phyloP scores from a whole-genome alignment of 2,113 vertebrate species.

The Felis chaus region DNA sequence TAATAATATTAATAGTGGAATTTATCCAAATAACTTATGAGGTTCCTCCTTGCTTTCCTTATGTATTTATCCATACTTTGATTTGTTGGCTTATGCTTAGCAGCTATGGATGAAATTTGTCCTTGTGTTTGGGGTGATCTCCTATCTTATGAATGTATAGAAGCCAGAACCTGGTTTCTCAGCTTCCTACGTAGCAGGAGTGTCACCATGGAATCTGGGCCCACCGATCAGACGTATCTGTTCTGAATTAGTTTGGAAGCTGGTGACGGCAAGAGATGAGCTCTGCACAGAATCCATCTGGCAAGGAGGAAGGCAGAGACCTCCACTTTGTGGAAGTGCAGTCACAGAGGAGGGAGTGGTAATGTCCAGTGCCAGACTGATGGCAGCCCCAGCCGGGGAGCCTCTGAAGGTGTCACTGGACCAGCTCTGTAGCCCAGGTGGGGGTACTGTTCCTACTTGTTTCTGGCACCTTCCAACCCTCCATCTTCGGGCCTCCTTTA shows the following conservation, averaged over 20 bases:
- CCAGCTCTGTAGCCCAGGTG: background rate
- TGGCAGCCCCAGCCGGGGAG: fast-evolving
- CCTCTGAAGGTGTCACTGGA: background rate
- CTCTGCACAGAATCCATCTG: background rate
- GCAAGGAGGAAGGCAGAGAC: background rate
- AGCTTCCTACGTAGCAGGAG: background rate
- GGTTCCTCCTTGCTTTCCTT: background rate
- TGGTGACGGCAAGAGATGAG: background rate
- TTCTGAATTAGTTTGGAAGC: background rate
- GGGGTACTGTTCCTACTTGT: background rate
- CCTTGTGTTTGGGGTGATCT: background rate
- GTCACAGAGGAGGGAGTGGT: background rate
- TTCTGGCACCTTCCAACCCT: background rate
- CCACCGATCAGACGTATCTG: background rate
- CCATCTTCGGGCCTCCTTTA: background rate
- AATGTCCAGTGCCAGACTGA: background rate
- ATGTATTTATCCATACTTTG: background rate
- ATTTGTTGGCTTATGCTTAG: background rate
- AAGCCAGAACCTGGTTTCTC: background rate
- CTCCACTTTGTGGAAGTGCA: background rate
- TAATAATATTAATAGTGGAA: background rate
- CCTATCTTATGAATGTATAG: background rate
- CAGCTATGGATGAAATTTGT: background rate
- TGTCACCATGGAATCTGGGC: background rate
- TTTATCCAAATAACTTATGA: background rate